phyloP scores from a whole-genome alignment of 1,140 invertebrate genomes.

The Aporrectodea caliginosa region DNA sequence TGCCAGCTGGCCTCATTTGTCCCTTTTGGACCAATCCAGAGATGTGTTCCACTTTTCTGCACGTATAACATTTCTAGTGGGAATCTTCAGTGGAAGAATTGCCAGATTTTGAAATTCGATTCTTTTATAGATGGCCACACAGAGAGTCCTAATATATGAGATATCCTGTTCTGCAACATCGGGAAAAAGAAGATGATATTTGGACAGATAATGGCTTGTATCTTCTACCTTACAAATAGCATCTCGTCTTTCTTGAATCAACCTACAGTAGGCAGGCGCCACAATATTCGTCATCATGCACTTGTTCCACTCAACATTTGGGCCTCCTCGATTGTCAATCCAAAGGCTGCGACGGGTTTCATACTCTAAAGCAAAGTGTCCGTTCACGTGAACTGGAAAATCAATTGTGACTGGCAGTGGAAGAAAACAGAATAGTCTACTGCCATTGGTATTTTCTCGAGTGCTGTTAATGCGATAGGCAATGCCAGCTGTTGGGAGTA shows the following conservation, averaged over 20 bases:
- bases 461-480: constrained; percentile 33
- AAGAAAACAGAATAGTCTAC: constrained; percentile 45
- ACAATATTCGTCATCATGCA: constrained; percentile 39
- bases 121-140: not conserved
- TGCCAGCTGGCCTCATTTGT: not conserved
- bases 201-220: not conserved
- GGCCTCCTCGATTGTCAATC: constrained; percentile 30
- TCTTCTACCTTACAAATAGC: not conserved
- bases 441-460: not conserved
- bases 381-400: constrained; percentile 49
- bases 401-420: constrained; percentile 44
- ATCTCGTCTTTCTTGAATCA: not conserved
- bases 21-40: not conserved
- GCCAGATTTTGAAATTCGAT: not conserved
- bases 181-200: not conserved
- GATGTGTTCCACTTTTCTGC: not conserved
- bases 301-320: constrained; percentile 42
- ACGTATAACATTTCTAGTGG: not conserved
- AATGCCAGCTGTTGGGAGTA: constrained; percentile 44
- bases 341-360: constrained; percentile 46
- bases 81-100: no score
- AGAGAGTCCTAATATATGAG: not conserved
- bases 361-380: constrained; percentile 49
- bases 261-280: constrained; percentile 38
- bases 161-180: not conserved